These are phyloP conservation scores for Apus apus DNA, from an alignment of 2,113 vertebrate species.

Conservation along the genomic window DNA sequence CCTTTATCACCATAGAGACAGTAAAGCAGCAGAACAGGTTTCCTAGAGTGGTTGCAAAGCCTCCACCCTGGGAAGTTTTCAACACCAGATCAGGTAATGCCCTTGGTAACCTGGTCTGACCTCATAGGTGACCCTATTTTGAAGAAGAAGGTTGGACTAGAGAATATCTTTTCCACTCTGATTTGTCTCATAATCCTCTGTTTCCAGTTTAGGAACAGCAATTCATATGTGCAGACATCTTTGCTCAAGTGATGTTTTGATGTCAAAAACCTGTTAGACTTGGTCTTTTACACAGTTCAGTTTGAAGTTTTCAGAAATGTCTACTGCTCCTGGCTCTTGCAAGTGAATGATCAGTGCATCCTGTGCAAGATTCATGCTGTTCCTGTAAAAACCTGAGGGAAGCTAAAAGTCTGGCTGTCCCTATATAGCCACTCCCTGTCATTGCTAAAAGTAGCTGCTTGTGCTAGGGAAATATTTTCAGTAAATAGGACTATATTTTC, in stretches of 20 bases:
- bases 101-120: background rate
- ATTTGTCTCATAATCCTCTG: background rate
- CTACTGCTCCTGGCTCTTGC: background rate
- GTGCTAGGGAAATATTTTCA: background rate
- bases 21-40: background rate
- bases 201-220: background rate
- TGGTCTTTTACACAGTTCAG: background rate
- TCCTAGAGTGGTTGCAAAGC: background rate
- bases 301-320: background rate
- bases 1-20: background rate
- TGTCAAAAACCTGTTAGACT: background rate
- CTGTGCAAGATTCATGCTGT: background rate
- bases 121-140: background rate
- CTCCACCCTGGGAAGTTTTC: background rate
- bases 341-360: background rate
- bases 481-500: background rate
- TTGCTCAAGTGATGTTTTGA: background rate
- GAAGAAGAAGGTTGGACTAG: background rate
- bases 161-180: background rate
- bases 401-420: background rate
- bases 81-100: background rate
- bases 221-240: background rate
- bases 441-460: background rate
- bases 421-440: background rate
- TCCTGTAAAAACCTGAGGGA: background rate